These are phyloP conservation scores for Fissipunctia ypsillon DNA, from an alignment of 2,888 invertebrate genomes.

Conservation along the genomic window DNA sequence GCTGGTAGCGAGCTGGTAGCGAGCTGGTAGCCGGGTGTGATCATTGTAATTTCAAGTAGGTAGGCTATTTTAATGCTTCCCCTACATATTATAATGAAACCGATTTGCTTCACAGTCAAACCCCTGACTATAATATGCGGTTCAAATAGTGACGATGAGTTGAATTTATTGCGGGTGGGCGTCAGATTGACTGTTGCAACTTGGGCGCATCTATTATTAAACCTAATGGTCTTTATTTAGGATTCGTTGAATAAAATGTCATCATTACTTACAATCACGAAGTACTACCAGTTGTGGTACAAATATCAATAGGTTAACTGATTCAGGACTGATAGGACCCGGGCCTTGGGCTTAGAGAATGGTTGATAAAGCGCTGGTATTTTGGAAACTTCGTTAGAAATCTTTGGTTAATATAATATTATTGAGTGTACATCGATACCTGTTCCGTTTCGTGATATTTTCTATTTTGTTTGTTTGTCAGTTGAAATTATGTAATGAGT, in stretches of 20 bases:
- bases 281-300: constrained; percentile 1
- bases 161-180: neutral
- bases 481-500: neutral
- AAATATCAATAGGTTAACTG: constrained; percentile 37
- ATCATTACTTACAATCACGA: constrained; percentile 36
- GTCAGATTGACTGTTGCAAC: constrained; percentile 3
- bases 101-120: neutral
- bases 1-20: neutral
- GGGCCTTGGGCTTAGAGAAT: constrained; percentile 20
- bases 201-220: neutral
- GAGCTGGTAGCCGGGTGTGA: neutral
- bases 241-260: constrained; percentile 33
- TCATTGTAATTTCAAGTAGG: neutral
- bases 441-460: neutral
- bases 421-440: neutral
- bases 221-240: constrained; percentile 4
- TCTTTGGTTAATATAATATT: neutral
- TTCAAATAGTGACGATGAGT: neutral
- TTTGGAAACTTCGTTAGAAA: neutral
- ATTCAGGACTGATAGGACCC: constrained; percentile 8
- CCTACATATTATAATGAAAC: neutral
- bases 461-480: neutral
- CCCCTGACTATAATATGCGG: neutral
- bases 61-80: too few species aligned
- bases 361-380: neutral